phyloP scores from a whole-genome alignment of 2,888 invertebrate species.

The Phyllotreta striolata region DNA sequence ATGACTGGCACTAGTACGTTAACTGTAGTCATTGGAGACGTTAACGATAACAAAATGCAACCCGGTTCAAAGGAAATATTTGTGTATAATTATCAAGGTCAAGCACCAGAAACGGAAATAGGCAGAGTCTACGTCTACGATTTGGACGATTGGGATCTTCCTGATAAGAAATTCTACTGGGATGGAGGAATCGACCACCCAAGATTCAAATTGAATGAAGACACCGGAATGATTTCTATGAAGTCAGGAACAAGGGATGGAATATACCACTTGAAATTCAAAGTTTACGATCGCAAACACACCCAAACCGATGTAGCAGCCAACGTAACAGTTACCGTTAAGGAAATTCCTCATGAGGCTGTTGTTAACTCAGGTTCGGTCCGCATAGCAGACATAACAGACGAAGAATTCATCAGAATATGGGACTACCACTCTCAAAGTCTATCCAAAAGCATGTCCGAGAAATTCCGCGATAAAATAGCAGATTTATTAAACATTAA shows the following conservation, averaged over 20 bases:
- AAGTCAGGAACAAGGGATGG: slow-evolving; percentile 91
- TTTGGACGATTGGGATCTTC: slow-evolving; percentile 97
- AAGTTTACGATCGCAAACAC: slow-evolving; percentile 92
- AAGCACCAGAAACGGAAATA: slow-evolving; percentile 60
- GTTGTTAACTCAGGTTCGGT: slow-evolving; percentile 96
- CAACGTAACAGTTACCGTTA: slow-evolving; percentile 94
- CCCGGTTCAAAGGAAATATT: slow-evolving; percentile 97
- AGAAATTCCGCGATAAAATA: slow-evolving; percentile 88
- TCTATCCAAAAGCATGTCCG: slow-evolving; percentile 85
- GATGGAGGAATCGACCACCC: slow-evolving; percentile 81
- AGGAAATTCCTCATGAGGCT: slow-evolving; percentile 94
- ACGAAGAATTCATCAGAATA: slow-evolving; percentile 94
- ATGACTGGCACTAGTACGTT: slow-evolving; percentile 96
- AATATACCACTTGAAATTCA: slow-evolving; percentile 80
- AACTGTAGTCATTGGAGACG: slow-evolving; percentile 96
- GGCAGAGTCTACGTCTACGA: slow-evolving; percentile 96
- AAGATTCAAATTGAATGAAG: slow-evolving; percentile 83
- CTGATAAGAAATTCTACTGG: slow-evolving; percentile 97
- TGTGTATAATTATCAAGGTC: slow-evolving; percentile 90
- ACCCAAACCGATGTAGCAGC: slow-evolving; percentile 95
- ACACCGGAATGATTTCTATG: slow-evolving; percentile 96
- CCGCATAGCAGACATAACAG: slow-evolving; percentile 90
- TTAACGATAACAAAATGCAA: slow-evolving; percentile 98
- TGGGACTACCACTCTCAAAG: slow-evolving; percentile 88
- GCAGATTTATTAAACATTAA: slow-evolving; percentile 86